Evolutionary conservation across 2,113 vertebrate genomes (phyloP).

Genomic region (Pipra filicauda): DNA sequence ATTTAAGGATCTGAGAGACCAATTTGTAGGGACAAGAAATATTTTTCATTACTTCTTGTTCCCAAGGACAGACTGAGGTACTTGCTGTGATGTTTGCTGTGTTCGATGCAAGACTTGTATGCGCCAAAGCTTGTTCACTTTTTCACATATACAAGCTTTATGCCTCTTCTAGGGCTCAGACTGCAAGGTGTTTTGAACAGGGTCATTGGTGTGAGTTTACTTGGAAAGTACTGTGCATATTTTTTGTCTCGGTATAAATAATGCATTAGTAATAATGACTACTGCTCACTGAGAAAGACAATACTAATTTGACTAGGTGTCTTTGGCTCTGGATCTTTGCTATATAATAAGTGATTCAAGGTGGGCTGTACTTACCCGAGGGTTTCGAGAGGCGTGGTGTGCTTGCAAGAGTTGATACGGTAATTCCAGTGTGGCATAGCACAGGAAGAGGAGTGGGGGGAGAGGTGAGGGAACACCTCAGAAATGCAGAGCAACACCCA

Average conservation of each 20-base stretch:
- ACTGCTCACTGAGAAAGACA: neutral
- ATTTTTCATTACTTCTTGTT: neutral
- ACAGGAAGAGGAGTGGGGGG: slow-evolving; percentile 61
- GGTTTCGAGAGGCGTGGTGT: slow-evolving; percentile 55
- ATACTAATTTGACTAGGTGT: neutral
- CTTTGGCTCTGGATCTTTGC: neutral
- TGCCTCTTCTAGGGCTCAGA: neutral
- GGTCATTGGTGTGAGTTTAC: neutral
- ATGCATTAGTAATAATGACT: neutral
- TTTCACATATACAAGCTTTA: neutral
- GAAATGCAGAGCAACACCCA: slow-evolving; percentile 50
- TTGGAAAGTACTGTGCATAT: neutral
- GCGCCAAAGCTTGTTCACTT: neutral
- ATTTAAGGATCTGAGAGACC: neutral
- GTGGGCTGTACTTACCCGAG: neutral
- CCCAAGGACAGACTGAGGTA: neutral
- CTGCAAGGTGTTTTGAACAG: neutral
- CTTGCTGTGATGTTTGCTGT: neutral
- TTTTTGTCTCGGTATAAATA: neutral
- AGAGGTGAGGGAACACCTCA: slow-evolving; percentile 52
- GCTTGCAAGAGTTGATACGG: slow-evolving; percentile 6
- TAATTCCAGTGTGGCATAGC: slow-evolving; percentile 50
- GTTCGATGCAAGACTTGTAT: neutral
- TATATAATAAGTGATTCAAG: neutral
- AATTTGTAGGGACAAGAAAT: neutral